Base-by-base conservation (phyloP, 2,888 invertebrate genomes). In the Machimus rusticus region DNA sequence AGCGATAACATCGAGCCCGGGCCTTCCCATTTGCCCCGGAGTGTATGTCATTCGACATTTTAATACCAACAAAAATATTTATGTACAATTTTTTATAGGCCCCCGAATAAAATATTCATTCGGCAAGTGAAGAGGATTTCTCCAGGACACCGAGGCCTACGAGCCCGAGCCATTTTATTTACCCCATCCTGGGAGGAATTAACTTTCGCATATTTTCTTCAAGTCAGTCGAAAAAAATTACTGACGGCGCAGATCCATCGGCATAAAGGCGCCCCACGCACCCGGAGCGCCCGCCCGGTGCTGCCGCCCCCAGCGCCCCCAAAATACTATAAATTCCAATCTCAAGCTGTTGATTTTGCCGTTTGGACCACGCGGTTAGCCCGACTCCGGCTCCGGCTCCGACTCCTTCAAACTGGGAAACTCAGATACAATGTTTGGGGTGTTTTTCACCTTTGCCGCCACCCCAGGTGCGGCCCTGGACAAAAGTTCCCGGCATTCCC, bases 11-110 rank as follows among this genome's bases (percentile, higher is more conserved):
- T 85, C 85, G 85, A 74, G 46, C 85, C 19, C 57, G 81, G 84
- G 85, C 74, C 85, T 43, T 85, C 43, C 85, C 85, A 85, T 85
- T 74, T 74, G 74, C 46, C 34, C 74, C n/a, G 46, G 85, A 74
- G 77, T 84, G 86, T 87, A 86, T 86, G 87, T 87, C 87, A 88
- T 88, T 88, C 88, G 78, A 79, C 88, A 84, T 87, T 87, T 87
- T 88, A 87, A 87, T 88, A 88, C 88, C 74, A 87, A 84, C 87
- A 87, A 86, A 86, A 88, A 88, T 88, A 87, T 88, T 88, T 88
- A 85, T 85, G 86, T 78, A 87, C 87, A 87, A 87, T 88, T 88
- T 88, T 88, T 87, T 88, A 88, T 87, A 87, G 85, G 86, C 78
- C 87, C 86, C 74, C 51, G 84, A 87, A 88, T 88, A 87, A 88